Evolutionary conservation across 2,113 vertebrate genomes (phyloP).

Genomic region (Parotia lawesii): DNA sequence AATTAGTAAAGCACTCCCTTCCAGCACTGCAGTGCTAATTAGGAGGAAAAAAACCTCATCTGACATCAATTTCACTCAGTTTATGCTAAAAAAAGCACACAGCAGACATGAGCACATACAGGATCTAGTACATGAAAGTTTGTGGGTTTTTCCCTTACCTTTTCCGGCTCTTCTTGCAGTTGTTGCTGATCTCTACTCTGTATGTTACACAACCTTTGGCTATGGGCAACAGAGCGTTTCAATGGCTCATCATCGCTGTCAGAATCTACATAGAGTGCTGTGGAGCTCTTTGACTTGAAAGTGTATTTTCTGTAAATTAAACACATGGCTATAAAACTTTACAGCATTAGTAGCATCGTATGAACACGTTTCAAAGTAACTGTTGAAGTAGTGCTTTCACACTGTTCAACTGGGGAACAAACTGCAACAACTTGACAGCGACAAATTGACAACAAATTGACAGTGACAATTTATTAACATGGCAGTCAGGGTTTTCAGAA

Average conservation of each 20-base stretch:
- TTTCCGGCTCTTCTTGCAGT: constrained; percentile 72
- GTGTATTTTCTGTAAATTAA: constrained; percentile 76
- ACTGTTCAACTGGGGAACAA: neutral
- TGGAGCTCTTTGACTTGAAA: constrained; percentile 78
- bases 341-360: neutral
- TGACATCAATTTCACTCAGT: neutral
- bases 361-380: neutral
- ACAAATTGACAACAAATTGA: neutral
- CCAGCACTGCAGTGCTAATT: neutral
- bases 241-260: constrained; percentile 88
- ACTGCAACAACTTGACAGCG: neutral
- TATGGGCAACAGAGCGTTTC: constrained; percentile 79
- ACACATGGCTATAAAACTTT: neutral
- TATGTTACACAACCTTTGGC: constrained; percentile 78
- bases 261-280: constrained; percentile 79
- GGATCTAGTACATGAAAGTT: neutral
- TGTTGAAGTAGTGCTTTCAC: neutral
- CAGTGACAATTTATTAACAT: neutral
- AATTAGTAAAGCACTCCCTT: constrained; percentile 6
- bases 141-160: constrained; percentile 55
- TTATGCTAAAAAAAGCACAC: neutral
- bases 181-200: constrained; percentile 66
- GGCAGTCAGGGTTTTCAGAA: neutral
- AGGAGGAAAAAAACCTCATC: neutral
- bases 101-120: neutral